These are phyloP conservation scores for Drosophila pandora DNA, from an alignment of 1,140 invertebrate genomes.

Conservation along the genomic window DNA sequence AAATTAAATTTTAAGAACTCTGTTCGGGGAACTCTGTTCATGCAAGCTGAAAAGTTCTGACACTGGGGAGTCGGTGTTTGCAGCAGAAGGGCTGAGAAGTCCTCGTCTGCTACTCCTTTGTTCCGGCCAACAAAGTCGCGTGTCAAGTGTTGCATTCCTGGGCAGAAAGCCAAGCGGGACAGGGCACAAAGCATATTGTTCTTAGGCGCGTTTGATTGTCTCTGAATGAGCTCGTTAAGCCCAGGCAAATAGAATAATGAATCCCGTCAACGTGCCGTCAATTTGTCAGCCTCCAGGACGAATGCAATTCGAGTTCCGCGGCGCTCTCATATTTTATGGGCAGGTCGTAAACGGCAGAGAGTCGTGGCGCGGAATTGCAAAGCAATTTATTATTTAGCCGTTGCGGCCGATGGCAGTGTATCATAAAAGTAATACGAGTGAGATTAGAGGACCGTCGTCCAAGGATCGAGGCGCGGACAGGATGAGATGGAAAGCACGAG, in stretches of 20 bases:
- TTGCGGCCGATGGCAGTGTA: conserved; percentile 21
- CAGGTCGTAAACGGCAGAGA: conserved; percentile 5
- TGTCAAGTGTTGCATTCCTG: conserved; percentile 64
- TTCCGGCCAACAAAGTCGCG: conserved; percentile 55
- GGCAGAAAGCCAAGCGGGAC: conserved; percentile 31
- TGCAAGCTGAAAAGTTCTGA: conserved; percentile 6
- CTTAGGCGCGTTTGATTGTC: conserved; percentile 54
- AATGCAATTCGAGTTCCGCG: conserved; percentile 21
- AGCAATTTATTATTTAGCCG: conserved; percentile 33
- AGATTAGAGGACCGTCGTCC: conserved; percentile 36
- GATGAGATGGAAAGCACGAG: conserved; percentile 14
- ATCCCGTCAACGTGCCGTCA: conserved; percentile 24
- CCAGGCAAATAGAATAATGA: conserved; percentile 45
- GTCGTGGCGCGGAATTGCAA: background rate
- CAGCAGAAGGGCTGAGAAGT: background rate
- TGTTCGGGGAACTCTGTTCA: background rate
- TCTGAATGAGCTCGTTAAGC: conserved; percentile 56
- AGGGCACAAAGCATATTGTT: conserved; percentile 28
- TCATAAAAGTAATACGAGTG: conserved; percentile 34
- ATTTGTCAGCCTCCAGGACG: conserved; percentile 17
- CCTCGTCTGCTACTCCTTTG: conserved; percentile 15
- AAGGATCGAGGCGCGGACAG: conserved; percentile 10
- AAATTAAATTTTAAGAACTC: conserved; percentile 29
- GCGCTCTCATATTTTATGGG: conserved; percentile 7
- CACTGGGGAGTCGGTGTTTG: background rate